These are phyloP conservation scores for Ceriagrion tenellum DNA, from an alignment of 2,888 invertebrate genomes.

Conservation along the genomic window DNA sequence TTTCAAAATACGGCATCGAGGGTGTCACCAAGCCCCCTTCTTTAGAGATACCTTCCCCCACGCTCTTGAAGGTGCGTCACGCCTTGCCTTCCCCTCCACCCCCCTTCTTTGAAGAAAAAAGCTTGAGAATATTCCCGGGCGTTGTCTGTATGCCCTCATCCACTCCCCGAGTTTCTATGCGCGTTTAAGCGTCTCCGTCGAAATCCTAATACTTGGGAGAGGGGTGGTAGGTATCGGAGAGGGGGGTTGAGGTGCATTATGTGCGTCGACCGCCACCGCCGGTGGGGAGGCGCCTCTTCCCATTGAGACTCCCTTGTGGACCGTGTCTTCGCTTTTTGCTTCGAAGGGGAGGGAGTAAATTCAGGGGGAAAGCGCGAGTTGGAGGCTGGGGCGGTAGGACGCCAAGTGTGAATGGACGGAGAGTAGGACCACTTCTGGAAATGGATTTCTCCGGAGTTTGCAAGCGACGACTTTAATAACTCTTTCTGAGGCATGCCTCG, in stretches of 20 bases:
- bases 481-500: background rate
- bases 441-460: conserved; percentile 55
- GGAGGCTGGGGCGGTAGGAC: background rate
- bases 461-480: conserved; percentile 48
- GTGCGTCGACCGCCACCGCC: background rate
- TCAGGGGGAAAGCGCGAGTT: background rate
- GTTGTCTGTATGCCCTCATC: too few relatives aligned
- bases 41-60: too few relatives aligned
- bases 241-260: background rate
- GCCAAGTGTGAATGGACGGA: background rate
- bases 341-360: background rate
- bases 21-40: too few relatives aligned
- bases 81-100: too few relatives aligned
- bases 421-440: conserved; percentile 18
- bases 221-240: too few relatives aligned
- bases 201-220: background rate
- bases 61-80: too few relatives aligned
- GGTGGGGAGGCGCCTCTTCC: background rate
- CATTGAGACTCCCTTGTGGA: background rate
- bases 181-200: background rate
- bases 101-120: too few relatives aligned
- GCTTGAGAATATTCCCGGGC: too few relatives aligned
- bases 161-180: background rate
- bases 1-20: too few relatives aligned
- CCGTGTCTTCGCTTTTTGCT: background rate